Base-by-base conservation (phyloP, 2,113 vertebrate species). In the Clarias batrachus region DNA sequence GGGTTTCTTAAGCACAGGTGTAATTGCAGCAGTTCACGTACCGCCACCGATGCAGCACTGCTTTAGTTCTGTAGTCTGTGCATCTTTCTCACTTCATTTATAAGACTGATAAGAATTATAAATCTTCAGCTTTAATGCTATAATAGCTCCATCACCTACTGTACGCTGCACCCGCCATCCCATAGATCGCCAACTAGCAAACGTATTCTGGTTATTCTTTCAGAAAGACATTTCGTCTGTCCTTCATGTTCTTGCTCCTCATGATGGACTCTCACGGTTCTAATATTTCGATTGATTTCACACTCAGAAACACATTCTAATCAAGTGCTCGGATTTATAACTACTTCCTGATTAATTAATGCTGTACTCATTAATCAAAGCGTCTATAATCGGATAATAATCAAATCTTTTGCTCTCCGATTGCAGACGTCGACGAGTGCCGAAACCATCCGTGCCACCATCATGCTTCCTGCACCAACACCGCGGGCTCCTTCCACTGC, bases 401-500 rank as follows among this genome's bases (percentile, higher is more conserved):
- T 48, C 7, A 48, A 7, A 48, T 8, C 48, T 71, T 65, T 71
- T 66, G 27, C 84, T 73, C 12, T 85, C n/a, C 60, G 83, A 10
- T 41, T 80, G 48, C 68, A 91, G 97, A 97, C 12, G 82, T 96
- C 4, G 95, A 98, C 2, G 97, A 99, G 84, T 98, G 97, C 48
- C 82, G 81, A 0, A 92, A 95, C 21, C 94, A 92, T 85, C 96
- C 94, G 0, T 98, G 97, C 85, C 95, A 98, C 89, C 81, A 89
- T 0, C 92, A 92, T 0, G 97, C 96, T 65, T 10, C 91, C 90
- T 99, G 97, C 91, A 89, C 92, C 90, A 97, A 98, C 63, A 88
- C 88, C 2, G 91, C 92, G 1, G 96, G 95, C 13, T 97, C 97
- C 87, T 98, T 97, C 93, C 93, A 94, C 41, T 99, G 97, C 91